phyloP scores from a whole-genome alignment of 23 tunicate species.

The Pegea sp. region DNA sequence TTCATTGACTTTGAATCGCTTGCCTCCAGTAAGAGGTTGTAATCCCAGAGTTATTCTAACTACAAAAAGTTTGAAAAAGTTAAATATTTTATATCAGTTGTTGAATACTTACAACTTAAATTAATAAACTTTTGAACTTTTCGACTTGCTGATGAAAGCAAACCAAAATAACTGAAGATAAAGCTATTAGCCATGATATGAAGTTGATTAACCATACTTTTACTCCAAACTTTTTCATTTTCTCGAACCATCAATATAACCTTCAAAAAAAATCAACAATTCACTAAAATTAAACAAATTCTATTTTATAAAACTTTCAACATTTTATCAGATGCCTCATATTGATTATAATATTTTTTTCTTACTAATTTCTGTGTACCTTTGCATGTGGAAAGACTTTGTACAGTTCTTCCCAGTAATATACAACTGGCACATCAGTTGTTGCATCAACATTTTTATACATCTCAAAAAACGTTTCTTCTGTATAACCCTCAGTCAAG shows the following conservation, averaged over 20 bases:
- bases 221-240: background rate
- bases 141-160: background rate
- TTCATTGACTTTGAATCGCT: too few species aligned
- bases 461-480: conserved; percentile 2
- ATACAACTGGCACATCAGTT: conserved; percentile 1
- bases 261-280: too few species aligned
- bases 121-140: background rate
- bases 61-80: too few species aligned
- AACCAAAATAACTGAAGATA: background rate
- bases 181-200: background rate
- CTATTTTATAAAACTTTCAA: too few species aligned
- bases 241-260: background rate
- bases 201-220: background rate
- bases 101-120: too few species aligned
- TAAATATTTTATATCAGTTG: too few species aligned
- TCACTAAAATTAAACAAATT: too few species aligned
- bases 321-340: too few species aligned
- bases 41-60: too few species aligned
- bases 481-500: background rate
- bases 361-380: too few species aligned
- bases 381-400: conserved; percentile 5
- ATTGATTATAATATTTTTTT: too few species aligned
- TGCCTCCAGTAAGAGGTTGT: too few species aligned
- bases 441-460: conserved; percentile 7
- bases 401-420: conserved; percentile 8